Percentiles rank a stretch among this genome's conserved stretches.
These are phyloP conservation scores for Diarsia mendica DNA, from an alignment of 2,888 invertebrate species.

Conservation along the genomic window DNA sequence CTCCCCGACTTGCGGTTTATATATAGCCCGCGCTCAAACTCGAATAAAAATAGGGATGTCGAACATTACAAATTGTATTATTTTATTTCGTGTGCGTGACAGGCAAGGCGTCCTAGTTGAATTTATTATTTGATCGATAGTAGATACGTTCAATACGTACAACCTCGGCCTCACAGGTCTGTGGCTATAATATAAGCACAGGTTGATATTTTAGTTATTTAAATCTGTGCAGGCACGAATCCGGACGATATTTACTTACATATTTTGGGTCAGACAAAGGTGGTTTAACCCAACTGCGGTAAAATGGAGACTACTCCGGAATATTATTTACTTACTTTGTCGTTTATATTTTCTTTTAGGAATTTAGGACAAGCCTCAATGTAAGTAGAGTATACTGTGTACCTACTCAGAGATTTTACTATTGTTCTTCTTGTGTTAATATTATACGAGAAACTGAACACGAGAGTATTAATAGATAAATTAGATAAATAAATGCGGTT, in stretches of 20 bases:
- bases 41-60: constrained; percentile 69
- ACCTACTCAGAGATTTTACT: constrained; percentile 7
- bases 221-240: constrained; percentile 60
- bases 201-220: constrained; percentile 61
- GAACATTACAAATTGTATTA: constrained; percentile 71
- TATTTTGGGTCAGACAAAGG: constrained; percentile 56
- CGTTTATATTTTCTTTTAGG: constrained; percentile 38
- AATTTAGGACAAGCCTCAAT: constrained; percentile 26
- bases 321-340: constrained; percentile 44
- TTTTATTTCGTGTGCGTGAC: constrained; percentile 71
- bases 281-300: constrained; percentile 45
- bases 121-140: constrained; percentile 72
- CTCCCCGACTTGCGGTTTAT: constrained; percentile 63
- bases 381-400: not conserved
- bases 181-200: constrained; percentile 57
- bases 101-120: constrained; percentile 64
- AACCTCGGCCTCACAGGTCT: constrained; percentile 52
- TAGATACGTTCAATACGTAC: constrained; percentile 63
- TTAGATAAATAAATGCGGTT: constrained; percentile 40
- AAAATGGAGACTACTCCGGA: constrained; percentile 43
- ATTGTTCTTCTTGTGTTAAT: constrained; percentile 39
- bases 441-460: constrained; percentile 29
- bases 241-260: constrained; percentile 55
- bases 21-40: constrained; percentile 61
- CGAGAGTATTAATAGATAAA: constrained; percentile 43